A percentile compares a stretch with the other conserved stretches of the same genome.
Conservation (phyloP, 2,797 vertebrate species). For the Micrastur ruficollis region DNA sequence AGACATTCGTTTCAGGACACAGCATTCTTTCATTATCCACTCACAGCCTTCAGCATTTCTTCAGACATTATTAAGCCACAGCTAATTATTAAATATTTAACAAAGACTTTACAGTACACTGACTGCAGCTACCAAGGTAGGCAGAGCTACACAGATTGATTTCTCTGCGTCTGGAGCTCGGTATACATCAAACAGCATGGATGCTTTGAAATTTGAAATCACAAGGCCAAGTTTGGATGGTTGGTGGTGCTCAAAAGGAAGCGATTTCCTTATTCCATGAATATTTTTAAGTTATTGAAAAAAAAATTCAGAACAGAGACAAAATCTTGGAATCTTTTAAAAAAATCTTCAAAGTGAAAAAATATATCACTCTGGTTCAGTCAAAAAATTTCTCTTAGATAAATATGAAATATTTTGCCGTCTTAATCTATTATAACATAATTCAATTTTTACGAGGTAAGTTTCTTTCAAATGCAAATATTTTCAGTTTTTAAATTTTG, state of each 20-base stretch:
- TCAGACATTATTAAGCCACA: conserved; percentile 44
- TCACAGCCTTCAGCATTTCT: conserved; percentile 29
- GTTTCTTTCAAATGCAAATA: neutral
- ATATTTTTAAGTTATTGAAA: neutral
- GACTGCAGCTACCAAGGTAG: neutral
- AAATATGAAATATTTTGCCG: neutral
- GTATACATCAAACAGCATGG: neutral
- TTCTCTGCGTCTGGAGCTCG: neutral
- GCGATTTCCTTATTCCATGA: neutral
- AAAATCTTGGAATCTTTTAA: neutral
- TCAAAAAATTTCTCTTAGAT: neutral
- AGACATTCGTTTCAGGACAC: neutral
- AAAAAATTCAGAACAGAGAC: neutral
- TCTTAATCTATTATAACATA: neutral
- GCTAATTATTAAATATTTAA: conserved; percentile 55
- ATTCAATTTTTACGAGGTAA: neutral
- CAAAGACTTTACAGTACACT: neutral
- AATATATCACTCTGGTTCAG: neutral
- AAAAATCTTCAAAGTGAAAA: neutral
- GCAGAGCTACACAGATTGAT: neutral
- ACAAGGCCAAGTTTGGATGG: neutral
- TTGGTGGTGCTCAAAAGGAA: neutral
- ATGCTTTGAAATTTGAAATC: conserved; percentile 45
- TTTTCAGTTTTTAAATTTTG: neutral
- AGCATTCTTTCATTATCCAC: conserved; percentile 17